Conservation (phyloP, 2,113 vertebrate species). For the Bufo gargarizans region DNA sequence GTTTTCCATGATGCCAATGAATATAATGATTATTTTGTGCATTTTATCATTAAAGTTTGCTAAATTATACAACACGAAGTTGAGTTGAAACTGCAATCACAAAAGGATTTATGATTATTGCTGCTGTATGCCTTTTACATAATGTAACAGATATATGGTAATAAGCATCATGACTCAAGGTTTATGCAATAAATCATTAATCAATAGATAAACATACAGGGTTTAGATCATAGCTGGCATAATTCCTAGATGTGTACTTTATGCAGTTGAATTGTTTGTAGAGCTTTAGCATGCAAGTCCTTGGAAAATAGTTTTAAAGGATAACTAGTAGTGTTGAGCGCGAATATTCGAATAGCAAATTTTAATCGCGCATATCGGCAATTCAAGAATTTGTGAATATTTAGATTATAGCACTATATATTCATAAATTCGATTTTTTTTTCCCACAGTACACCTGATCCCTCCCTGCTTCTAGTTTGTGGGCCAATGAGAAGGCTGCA, state of each 20-base stretch:
- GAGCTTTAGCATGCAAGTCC: neutral
- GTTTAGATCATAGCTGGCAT: neutral
- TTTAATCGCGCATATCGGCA: no score
- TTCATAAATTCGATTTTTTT: no score
- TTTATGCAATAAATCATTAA: slow-evolving; percentile 10
- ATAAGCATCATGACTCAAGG: slow-evolving; percentile 14
- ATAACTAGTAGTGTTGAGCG: no score
- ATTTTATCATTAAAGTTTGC: neutral
- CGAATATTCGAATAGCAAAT: no score
- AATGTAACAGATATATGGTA: neutral
- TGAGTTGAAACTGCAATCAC: neutral
- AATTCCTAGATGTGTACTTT: neutral
- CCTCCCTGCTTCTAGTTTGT: no score
- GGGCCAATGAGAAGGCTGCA: no score
- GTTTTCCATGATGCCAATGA: neutral
- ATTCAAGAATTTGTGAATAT: no score
- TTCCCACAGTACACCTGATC: no score
- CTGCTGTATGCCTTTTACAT: neutral
- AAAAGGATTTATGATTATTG: neutral
- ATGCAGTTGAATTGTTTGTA: neutral
- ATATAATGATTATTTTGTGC: neutral
- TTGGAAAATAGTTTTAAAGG: neutral
- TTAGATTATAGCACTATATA: no score
- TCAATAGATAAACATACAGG: neutral
- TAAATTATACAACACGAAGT: neutral